Base-by-base conservation (phyloP, 2,113 vertebrate genomes). In the Anarrhichthys ocellatus region DNA sequence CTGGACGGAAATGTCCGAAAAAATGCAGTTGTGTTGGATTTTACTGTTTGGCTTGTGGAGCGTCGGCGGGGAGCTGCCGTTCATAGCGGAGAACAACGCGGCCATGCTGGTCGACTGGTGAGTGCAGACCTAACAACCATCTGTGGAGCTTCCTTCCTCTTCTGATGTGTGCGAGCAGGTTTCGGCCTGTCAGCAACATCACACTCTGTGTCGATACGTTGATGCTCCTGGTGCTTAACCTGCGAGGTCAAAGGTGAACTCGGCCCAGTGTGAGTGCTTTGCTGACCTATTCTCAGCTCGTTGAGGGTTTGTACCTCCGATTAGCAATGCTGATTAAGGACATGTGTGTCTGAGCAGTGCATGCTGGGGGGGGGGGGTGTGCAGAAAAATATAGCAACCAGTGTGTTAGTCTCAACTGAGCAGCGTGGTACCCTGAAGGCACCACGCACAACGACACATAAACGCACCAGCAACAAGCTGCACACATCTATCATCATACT, bases 101-200 rank as follows among this genome's bases (percentile, higher is more conserved):
- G 97, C 96, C 52, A 96, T 99, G 95, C 89, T 94, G 93, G 97
- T 99, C 81, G 97, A 98, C 96, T 98, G 97, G 97, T 99, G 92
- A 98, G 97, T 59, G 50, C 8, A 63, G 24, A 54, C 5, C 0
- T 34, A 0, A 54, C 44, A 73, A 80, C 81, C 84, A 87, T 92
- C 87, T 90, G 90, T 86, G 34, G 34, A 34, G 29, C 29, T 32
- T 32, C 4, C 29, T 32, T 32, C 29, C 29, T 32, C 29, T 3
- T 32, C 29, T 4, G 29, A 32, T 32, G 29, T 32, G 29, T 32
- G 29, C 4, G 15, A 17, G 14, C 14, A 48, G 17, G 46, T 40
- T 10, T 40, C 8, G 6, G 38, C 38, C 7, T 20, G 2, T 54
- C 50, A 22, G n/a, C 54, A 10, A 4, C 52, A 3, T 22, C 20